Evolutionary conservation across 2,113 vertebrate species (phyloP), one percentile per base, ranked within the genome.

Genomic region (Chloebia gouldiae): DNA sequence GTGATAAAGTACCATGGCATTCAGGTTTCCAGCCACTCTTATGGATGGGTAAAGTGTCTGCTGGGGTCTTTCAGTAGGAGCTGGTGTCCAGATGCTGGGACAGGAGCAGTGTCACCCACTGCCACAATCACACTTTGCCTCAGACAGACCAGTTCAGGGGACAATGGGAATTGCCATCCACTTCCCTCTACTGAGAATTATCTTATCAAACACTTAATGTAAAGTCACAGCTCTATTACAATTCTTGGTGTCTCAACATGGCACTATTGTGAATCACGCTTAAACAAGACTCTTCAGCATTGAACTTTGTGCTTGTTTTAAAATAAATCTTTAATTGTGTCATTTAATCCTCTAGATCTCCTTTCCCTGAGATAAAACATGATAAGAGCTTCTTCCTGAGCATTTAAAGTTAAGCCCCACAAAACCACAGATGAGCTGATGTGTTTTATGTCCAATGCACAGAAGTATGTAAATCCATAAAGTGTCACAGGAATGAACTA

Each of bases 51-150:
- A 8, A 63, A 51, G 21, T 5, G 15, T 78, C n/a, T 65, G 50
- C 45, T 1, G 7, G 73, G 13, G 13, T 73, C 17, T 53, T 70
- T 17, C 4, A 5, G 35, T 11, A 42, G 69, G 65, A 84, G 39
- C 20, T 54, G 56, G 31, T 42, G 64, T 49, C 16, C 1, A 3
- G 13, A 0, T 30, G 53, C 49, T 64, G 89, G 79, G 79, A 76
- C 28, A 79, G 61, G 47, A 86, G 33, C 49, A 22, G 20, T 3
- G 15, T 21, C 66, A 63, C 19, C 31, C 3, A 1, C 13, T 0
- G 1, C 39, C 5, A 7, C 0, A 1, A 24, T 15, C 0, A 0
- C 17, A 14, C 37, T n/a, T 60, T 2, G 14, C 28, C 49, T 71
- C 1, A 2, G 31, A 75, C 49, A 47, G 17, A 20, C 15, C 47